Evolutionary conservation across 2,113 vertebrate species (phyloP).

Genomic region (Microcebus griseorufus): DNA sequence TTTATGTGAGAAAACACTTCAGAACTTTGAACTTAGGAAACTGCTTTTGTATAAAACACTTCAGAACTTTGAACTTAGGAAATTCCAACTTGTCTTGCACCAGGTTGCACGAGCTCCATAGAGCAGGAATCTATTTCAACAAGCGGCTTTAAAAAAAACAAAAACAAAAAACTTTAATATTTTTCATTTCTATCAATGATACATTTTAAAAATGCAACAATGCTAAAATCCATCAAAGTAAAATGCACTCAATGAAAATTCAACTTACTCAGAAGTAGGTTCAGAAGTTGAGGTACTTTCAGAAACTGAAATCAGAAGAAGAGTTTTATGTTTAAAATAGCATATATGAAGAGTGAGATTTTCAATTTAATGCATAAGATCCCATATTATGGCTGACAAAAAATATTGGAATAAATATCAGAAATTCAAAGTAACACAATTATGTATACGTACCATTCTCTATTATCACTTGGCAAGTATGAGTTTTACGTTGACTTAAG

Average conservation of each 20-base stretch:
- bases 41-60: conserved; percentile 62
- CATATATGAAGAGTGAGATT: not conserved
- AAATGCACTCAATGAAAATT: conserved; percentile 65
- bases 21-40: conserved; percentile 75
- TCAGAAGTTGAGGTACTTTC: conserved; percentile 79
- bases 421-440: conserved; percentile 47
- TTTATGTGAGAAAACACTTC: conserved; percentile 64
- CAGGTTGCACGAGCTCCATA: conserved; percentile 72
- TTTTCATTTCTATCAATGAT: conserved; percentile 66
- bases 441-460: conserved; percentile 88
- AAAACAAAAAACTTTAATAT: conserved; percentile 72
- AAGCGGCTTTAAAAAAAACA: conserved; percentile 73
- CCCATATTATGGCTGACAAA: conserved; percentile 50
- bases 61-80: conserved; percentile 75
- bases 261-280: conserved; percentile 86
- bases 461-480: conserved; percentile 93
- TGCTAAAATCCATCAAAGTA: conserved; percentile 59
- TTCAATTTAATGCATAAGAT: conserved; percentile 34
- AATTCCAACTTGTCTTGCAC: conserved; percentile 77
- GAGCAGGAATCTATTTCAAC: conserved; percentile 75
- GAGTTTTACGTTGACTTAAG: conserved; percentile 89
- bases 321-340: conserved; percentile 45
- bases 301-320: conserved; percentile 85
- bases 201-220: conserved; percentile 64
- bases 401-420: conserved; percentile 51